Base-by-base conservation (phyloP, 2,888 invertebrate genomes). In the Cinara cedri region DNA sequence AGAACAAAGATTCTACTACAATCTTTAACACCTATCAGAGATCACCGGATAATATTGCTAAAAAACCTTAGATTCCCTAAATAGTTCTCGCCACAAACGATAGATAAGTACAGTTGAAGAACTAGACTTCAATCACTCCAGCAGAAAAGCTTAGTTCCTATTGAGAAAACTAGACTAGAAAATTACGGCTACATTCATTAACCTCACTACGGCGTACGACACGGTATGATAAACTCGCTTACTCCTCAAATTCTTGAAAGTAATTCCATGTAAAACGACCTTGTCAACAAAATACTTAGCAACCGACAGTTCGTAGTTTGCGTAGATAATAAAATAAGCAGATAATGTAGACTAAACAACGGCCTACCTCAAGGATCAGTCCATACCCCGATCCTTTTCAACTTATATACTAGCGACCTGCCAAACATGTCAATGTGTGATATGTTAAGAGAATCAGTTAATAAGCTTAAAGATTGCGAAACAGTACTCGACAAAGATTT, bases 261-360 rank as follows among this genome's bases (percentile, higher is more conserved):
- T 54, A 54, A 54, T 54, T 54, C 19, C 11, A 19, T 54, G 54
- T 11, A 54, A 54, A 54, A 54, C 54, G 10, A 54, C n/a, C n/a
- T 54, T 3, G 6, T 54, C 54, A 54, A 19, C 19, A 54, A 54
- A 19, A 54, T 19, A 19, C 54, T 54, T 54, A 54, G 54, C 6
- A 54, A 19, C 19, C 54, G 54, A 54, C 19, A 54, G 19, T 19
- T 54, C 10, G 44, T 54, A 54, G 54, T 54, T 19, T 3, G 54
- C 54, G 54, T 57, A 57, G 57, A 24, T 57, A 57, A 57, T 24
- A 57, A 57, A 57, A 57, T 13, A 57, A 57, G 24, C 21, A 57
- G 24, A 57, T 24, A 57, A 57, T 24, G 57, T 24, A 24, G 24
- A 57, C 11, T 57, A 57, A 57, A 11, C 57, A 57, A 57, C 24